Evolutionary conservation across 2,888 invertebrate species (phyloP), one percentile per base, ranked within the genome.

Genomic region (Lepidocyrtinus sp.): DNA sequence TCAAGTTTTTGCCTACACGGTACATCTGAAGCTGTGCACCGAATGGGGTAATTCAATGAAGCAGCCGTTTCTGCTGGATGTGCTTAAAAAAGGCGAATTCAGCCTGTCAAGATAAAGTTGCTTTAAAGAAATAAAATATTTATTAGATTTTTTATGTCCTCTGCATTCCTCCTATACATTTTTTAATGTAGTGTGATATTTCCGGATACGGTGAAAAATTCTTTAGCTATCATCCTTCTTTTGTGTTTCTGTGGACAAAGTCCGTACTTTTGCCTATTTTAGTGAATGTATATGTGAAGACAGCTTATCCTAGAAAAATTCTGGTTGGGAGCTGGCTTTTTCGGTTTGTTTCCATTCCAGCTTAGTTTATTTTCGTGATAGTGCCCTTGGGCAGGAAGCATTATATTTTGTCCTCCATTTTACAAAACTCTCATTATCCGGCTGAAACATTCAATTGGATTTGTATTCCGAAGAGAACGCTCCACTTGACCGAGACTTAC

Each of bases 351-450:
- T 50, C 50, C 15, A 12, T 2, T 50, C 50, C 64, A 63, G 26
- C 63, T 73, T 64, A 62, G 50, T 45, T 24, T 25, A 63, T 25
- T 72, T 17, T 19, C 36, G 27, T 65, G 21, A 74, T 36, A 74
- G 65, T 67, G 74, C 74, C 74, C 74, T 67, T 67, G 65, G 74
- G 74, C 64, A 46, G 63, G 50, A 64, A 17, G n/a, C 7, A 46
- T 25, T 50, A 50, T 50, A 50, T 50, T 50, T 50, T 50, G 50
- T 45, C 19, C 50, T 46, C 50, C 27, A 15, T n/a, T 50, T 19
- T 55, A 36, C 74, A 67, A 74, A n/a, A 74, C 59, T 74, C 74
- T 74, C 74, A 74, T 74, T 74, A 74, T 67, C 36, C 67, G 55
- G 61, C 61, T 72, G 72, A 69, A 69, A 59, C 69, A 69, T 69